Conservation (phyloP, 2,113 vertebrate genomes). For the Siniperca chuatsi region DNA sequence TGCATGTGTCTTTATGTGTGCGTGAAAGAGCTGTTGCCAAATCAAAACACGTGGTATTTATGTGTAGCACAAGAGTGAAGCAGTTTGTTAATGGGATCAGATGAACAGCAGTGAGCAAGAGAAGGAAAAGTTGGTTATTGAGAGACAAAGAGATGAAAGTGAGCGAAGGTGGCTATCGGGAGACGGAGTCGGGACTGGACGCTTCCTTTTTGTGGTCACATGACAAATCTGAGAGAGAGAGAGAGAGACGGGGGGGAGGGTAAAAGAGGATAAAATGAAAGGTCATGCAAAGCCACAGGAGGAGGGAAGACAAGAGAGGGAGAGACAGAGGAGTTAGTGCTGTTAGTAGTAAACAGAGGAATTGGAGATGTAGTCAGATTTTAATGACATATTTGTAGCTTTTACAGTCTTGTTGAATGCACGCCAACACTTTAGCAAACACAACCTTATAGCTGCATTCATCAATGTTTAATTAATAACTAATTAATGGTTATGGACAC, state of each 20-base stretch:
- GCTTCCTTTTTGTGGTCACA: constrained; percentile 67
- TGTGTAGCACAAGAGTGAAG: constrained; percentile 7
- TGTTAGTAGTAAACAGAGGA: constrained; percentile 26
- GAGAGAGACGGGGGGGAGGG: neutral
- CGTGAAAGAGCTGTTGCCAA: neutral
- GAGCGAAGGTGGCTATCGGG: constrained; percentile 67
- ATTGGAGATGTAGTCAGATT: neutral
- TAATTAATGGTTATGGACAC: neutral
- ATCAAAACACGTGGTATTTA: neutral
- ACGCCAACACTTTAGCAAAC: too few relatives aligned
- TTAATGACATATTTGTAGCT: neutral
- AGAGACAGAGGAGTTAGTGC: constrained; percentile 61
- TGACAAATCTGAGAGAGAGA: constrained; percentile 66
- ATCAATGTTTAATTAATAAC: too few relatives aligned
- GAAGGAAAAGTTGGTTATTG: constrained; percentile 13
- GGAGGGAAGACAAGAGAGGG: neutral
- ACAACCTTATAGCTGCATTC: neutral
- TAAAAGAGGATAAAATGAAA: neutral
- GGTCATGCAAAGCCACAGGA: constrained; percentile 5
- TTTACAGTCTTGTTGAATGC: neutral
- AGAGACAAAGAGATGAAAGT: constrained; percentile 22
- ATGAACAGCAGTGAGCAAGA: constrained; percentile 8
- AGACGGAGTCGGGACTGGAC: constrained; percentile 75
- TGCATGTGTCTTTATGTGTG: neutral
- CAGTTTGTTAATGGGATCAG: neutral